Percentiles rank a stretch among this genome's conserved stretches.
phyloP scores from a whole-genome alignment of 1,140 invertebrate genomes.

The Pogonognathellus flavescens region DNA sequence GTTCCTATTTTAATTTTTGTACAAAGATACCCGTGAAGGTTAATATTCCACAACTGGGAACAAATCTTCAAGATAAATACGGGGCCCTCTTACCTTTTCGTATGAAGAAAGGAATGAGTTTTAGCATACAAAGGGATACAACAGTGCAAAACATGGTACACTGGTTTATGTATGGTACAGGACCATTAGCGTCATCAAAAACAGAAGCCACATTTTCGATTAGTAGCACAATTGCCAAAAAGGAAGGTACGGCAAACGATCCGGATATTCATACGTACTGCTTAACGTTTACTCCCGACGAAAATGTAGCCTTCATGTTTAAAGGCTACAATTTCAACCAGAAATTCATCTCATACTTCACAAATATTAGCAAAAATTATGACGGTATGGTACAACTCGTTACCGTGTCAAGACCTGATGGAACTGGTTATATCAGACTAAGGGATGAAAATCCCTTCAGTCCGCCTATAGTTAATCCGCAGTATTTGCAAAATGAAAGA shows the following conservation, averaged over 20 bases:
- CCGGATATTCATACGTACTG: slow-evolving; percentile 53
- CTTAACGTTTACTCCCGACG: background rate
- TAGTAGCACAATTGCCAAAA: slow-evolving; percentile 47
- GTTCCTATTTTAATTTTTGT: too few relatives aligned
- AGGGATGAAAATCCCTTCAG: background rate
- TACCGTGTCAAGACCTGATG: background rate
- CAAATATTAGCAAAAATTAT: background rate
- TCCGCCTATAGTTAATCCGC: background rate
- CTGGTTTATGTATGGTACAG: slow-evolving; percentile 66
- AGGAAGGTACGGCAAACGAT: slow-evolving; percentile 15
- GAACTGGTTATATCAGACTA: background rate
- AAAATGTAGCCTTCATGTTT: background rate
- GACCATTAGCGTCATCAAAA: slow-evolving; percentile 52
- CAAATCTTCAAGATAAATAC: slow-evolving; percentile 80
- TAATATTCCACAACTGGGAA: slow-evolving; percentile 70
- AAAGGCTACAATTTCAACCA: background rate
- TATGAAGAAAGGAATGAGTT: background rate
- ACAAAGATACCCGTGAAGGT: slow-evolving; percentile 33
- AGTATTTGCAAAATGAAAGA: background rate
- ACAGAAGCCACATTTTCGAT: slow-evolving; percentile 34
- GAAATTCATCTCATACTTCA: background rate
- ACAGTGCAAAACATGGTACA: slow-evolving; percentile 29
- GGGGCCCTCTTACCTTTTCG: slow-evolving; percentile 67
- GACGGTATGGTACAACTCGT: slow-evolving; percentile 38
- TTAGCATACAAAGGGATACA: background rate